Evolutionary conservation across 2,797 vertebrate species (phyloP).

Genomic region (Syngnathus acus): DNA sequence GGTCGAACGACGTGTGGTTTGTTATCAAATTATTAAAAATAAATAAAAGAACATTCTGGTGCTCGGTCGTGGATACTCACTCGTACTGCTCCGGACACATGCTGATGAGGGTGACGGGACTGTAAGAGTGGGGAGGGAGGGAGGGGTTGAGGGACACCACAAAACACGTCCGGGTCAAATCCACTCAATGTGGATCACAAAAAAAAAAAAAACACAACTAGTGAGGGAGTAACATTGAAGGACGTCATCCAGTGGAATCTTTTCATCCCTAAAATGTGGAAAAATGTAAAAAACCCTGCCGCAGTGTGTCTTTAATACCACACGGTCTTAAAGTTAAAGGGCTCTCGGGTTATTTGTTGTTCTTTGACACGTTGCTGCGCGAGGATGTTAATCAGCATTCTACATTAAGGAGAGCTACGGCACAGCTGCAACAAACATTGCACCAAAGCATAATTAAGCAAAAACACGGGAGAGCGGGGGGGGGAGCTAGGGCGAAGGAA

Average conservation of each 20-base stretch:
- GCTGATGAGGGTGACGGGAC: conserved; percentile 98
- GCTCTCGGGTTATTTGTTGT: conserved; percentile 18
- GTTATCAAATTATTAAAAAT: not conserved
- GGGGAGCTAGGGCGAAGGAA: not conserved
- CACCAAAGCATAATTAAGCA: conserved; percentile 3
- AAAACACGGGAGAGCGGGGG: not conserved
- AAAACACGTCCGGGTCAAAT: conserved; percentile 51
- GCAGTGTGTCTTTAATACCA: conserved; percentile 18
- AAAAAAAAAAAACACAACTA: conserved; percentile 27
- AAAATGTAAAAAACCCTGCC: too few relatives aligned
- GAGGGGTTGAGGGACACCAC: conserved; percentile 35
- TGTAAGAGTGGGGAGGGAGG: conserved; percentile 65
- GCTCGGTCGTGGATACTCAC: conserved; percentile 80
- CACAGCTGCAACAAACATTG: conserved; percentile 14
- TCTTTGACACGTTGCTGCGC: conserved; percentile 10
- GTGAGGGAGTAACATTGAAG: conserved; percentile 1
- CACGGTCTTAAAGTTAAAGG: conserved; percentile 32
- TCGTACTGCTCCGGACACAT: conserved; percentile 99
- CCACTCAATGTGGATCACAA: conserved; percentile 20
- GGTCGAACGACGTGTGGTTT: conserved; percentile 20
- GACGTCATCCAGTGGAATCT: not conserved
- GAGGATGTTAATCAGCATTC: conserved; percentile 32
- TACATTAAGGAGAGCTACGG: conserved; percentile 24
- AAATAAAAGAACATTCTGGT: conserved; percentile 44
- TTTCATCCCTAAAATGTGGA: too few relatives aligned